These are phyloP conservation scores for Sebastes steindachneri DNA, from an alignment of 2,797 vertebrate genomes.

Conservation along the genomic window DNA sequence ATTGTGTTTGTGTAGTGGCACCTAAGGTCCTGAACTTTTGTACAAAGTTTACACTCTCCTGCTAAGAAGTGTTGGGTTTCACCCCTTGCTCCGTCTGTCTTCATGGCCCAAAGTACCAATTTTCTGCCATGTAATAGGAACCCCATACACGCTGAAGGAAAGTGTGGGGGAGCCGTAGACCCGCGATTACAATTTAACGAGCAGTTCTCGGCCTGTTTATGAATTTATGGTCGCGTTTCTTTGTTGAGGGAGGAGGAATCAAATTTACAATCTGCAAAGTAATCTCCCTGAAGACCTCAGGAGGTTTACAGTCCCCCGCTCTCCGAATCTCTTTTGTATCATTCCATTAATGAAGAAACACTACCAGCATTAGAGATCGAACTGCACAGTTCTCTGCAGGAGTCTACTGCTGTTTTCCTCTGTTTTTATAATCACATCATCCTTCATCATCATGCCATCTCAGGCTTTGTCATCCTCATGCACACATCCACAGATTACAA, in stretches of 20 bases:
- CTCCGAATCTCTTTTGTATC: not conserved
- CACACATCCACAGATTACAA: constrained; percentile 14
- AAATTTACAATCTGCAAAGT: constrained; percentile 23
- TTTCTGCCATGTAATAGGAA: constrained; percentile 65
- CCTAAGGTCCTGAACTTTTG: constrained; percentile 1
- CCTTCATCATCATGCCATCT: not conserved
- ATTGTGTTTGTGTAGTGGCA: not conserved
- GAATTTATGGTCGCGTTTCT: constrained; percentile 54
- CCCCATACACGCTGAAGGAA: constrained; percentile 32
- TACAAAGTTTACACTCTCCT: constrained; percentile 16
- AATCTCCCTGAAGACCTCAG: constrained; percentile 8
- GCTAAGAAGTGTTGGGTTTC: constrained; percentile 60
- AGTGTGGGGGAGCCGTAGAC: constrained; percentile 27
- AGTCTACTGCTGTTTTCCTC: not conserved
- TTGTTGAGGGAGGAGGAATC: not conserved
- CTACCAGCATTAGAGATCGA: not conserved
- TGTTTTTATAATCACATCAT: not conserved
- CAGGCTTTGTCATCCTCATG: not conserved
- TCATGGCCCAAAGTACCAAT: constrained; percentile 47
- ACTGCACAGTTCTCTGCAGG: not conserved
- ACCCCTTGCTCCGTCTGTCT: constrained; percentile 18
- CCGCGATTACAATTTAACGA: constrained; percentile 68
- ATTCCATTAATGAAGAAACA: not conserved
- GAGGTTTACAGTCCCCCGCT: not conserved
- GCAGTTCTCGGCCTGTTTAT: constrained; percentile 56